Evolutionary conservation across 2,113 vertebrate species (phyloP).

Genomic region (Centrocercus urophasianus): DNA sequence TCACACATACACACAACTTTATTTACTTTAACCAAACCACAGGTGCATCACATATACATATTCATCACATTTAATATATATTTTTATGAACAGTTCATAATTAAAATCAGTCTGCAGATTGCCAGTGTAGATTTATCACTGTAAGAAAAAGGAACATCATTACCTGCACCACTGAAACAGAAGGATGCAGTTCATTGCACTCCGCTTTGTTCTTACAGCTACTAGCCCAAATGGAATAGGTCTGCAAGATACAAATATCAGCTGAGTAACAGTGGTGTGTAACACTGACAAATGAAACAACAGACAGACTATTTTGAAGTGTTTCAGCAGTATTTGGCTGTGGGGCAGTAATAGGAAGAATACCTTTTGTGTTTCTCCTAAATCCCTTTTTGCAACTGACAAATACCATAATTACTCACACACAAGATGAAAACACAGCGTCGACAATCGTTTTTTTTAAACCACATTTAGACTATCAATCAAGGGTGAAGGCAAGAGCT

Average conservation of each 20-base stretch:
- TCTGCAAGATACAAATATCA: slow-evolving; percentile 76
- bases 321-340: neutral
- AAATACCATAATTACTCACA: neutral
- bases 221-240: slow-evolving; percentile 97
- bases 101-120: neutral
- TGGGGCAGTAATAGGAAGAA: neutral
- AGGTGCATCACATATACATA: neutral
- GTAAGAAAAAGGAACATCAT: neutral
- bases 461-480: neutral
- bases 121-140: neutral
- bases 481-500: neutral
- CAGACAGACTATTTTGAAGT: neutral
- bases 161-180: slow-evolving; percentile 96
- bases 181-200: slow-evolving; percentile 96
- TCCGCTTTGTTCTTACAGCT: slow-evolving; percentile 96
- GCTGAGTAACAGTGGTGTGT: neutral
- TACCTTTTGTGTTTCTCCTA: neutral
- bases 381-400: neutral
- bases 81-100: neutral
- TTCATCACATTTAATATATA: neutral
- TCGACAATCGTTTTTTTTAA: neutral
- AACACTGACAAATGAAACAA: neutral
- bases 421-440: neutral
- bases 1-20: neutral
- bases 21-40: neutral